Evolutionary conservation across 1,140 invertebrate species (phyloP).

Genomic region (Panagrolaimus sp.): DNA sequence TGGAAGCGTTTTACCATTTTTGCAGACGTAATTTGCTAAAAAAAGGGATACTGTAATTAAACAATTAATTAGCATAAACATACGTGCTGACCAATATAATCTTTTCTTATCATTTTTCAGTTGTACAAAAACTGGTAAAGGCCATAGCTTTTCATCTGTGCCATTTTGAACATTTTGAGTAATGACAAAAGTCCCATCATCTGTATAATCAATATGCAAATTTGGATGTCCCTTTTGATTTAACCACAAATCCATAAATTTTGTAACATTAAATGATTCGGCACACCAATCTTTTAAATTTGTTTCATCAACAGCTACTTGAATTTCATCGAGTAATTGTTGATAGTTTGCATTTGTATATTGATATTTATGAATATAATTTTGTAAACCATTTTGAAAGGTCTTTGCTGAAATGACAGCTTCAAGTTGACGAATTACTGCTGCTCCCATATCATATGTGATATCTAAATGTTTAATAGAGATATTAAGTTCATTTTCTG

Average conservation of each 20-base stretch:
- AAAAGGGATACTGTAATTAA: no score
- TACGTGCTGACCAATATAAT: no score
- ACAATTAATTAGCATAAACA: no score
- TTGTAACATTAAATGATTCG: neutral
- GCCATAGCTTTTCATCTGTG: no score
- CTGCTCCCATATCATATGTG: slow-evolving; percentile 4
- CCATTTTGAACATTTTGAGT: no score
- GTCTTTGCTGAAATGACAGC: neutral
- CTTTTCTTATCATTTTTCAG: no score
- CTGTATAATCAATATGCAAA: no score
- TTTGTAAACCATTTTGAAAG: neutral
- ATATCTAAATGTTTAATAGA: neutral
- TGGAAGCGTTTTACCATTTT: no score
- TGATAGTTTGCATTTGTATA: neutral
- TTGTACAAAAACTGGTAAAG: no score
- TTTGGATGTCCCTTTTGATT: neutral
- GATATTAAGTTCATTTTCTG: no score
- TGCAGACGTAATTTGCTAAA: no score
- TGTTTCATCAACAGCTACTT: neutral
- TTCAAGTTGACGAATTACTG: neutral
- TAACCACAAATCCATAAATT: neutral
- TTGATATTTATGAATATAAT: neutral
- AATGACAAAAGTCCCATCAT: no score
- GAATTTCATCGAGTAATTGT: neutral
- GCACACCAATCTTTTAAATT: slow-evolving; percentile 7